phyloP scores from a whole-genome alignment of 2,888 invertebrate genomes.

The Sarcophaga carnaria region DNA sequence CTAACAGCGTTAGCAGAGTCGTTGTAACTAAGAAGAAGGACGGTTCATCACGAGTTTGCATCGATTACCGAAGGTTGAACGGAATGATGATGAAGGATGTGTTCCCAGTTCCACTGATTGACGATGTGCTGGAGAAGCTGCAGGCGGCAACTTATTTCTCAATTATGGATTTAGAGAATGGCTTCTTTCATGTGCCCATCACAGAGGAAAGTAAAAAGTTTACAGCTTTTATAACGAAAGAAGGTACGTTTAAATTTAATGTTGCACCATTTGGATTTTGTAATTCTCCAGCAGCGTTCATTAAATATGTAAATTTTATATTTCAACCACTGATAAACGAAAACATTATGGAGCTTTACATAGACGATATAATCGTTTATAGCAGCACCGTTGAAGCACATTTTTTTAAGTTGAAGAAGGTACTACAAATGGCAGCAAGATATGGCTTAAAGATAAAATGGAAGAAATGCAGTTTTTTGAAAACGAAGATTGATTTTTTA shows the following conservation, averaged over 20 bases:
- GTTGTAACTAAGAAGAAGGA: constrained; percentile 61
- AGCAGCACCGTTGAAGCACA: neutral
- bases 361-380: constrained; percentile 29
- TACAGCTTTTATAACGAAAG: constrained; percentile 40
- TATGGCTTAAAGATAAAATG: constrained; percentile 51
- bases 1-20: constrained; percentile 48
- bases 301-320: constrained; percentile 48
- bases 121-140: constrained; percentile 57
- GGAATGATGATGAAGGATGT: constrained; percentile 75
- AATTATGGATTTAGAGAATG: constrained; percentile 47
- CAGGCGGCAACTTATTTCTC: constrained; percentile 51
- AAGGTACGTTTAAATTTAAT: constrained; percentile 14
- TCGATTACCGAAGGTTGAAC: constrained; percentile 79
- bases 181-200: constrained; percentile 44
- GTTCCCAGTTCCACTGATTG: constrained; percentile 73
- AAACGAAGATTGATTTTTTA: neutral
- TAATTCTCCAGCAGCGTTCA: constrained; percentile 52
- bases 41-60: constrained; percentile 71
- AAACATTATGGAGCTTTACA: constrained; percentile 50
- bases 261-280: constrained; percentile 55
- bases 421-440: constrained; percentile 19
- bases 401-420: constrained; percentile 22
- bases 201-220: constrained; percentile 53
- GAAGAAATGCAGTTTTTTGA: no score
- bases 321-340: constrained; percentile 52